Evolutionary conservation across 2,113 vertebrate genomes (phyloP).

Genomic region (Lophotis ruficrista): DNA sequence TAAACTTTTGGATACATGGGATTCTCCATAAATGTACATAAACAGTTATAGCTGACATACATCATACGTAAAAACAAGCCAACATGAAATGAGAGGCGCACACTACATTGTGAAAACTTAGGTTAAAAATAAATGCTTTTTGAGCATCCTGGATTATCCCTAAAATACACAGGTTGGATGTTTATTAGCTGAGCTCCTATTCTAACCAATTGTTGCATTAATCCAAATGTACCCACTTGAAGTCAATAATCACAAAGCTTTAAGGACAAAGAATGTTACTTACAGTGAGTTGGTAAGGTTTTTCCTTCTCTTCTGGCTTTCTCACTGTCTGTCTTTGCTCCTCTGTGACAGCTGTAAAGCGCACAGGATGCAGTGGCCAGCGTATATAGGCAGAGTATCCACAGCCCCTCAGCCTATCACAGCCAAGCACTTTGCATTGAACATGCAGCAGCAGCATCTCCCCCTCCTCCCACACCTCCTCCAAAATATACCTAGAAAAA

Average conservation of each 20-base stretch:
- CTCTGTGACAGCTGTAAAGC: slow-evolving; percentile 67
- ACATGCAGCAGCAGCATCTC: slow-evolving; percentile 49
- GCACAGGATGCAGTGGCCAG: slow-evolving; percentile 58
- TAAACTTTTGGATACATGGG: neutral
- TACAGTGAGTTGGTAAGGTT: slow-evolving; percentile 52
- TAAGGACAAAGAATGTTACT: slow-evolving; percentile 67
- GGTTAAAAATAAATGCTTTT: neutral
- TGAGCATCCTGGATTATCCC: neutral
- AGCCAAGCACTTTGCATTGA: slow-evolving; percentile 48
- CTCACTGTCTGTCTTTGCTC: slow-evolving; percentile 33
- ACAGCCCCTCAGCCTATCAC: slow-evolving; percentile 77
- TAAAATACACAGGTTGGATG: neutral
- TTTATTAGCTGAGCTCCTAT: neutral
- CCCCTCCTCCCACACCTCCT: neutral
- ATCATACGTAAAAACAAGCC: neutral
- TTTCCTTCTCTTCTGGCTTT: neutral
- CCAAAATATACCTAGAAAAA: neutral
- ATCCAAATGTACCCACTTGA: neutral
- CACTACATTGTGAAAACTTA: neutral
- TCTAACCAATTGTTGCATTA: neutral
- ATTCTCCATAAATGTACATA: neutral
- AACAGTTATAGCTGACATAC: neutral
- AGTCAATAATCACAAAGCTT: neutral
- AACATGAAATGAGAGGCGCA: neutral
- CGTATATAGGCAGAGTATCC: slow-evolving; percentile 71